Conservation (phyloP, 2,888 invertebrate genomes). For the Eurytoma adleriae region DNA sequence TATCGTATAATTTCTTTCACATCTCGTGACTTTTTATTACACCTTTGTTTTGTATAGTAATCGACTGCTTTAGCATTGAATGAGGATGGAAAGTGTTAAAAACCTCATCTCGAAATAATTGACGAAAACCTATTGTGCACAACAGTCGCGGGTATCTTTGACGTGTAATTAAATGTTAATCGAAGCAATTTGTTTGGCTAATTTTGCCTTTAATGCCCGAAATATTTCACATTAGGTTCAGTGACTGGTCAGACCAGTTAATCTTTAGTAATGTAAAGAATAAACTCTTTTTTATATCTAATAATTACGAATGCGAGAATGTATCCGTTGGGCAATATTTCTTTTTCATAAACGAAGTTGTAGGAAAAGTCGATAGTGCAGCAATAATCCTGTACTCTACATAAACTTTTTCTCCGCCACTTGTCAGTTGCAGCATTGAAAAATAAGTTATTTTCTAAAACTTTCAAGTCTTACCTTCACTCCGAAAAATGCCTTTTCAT, state of each 20-base stretch:
- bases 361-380: too few species aligned
- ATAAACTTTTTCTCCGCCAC: too few species aligned
- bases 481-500: too few species aligned
- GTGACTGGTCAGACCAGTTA: constrained; percentile 9
- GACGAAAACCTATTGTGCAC: constrained; percentile 29
- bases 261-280: background rate
- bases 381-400: too few species aligned
- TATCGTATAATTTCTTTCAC: constrained; percentile 8
- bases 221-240: constrained; percentile 5
- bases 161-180: constrained; percentile 32
- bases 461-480: too few species aligned
- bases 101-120: background rate
- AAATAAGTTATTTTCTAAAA: too few species aligned
- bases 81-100: constrained; percentile 21
- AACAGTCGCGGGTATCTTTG: constrained; percentile 16
- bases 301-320: background rate
- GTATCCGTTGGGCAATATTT: too few species aligned
- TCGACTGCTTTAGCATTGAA: constrained; percentile 33
- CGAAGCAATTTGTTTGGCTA: constrained; percentile 30
- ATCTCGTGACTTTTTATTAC: constrained; percentile 1
- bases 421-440: too few species aligned
- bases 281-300: background rate
- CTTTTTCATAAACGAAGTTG: too few species aligned
- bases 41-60: constrained; percentile 6
- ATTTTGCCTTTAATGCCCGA: constrained; percentile 8